Percentiles rank a stretch among this genome's conserved stretches.
phyloP scores from a whole-genome alignment of 2,113 vertebrate genomes.

The Platysternon megacephalum region DNA sequence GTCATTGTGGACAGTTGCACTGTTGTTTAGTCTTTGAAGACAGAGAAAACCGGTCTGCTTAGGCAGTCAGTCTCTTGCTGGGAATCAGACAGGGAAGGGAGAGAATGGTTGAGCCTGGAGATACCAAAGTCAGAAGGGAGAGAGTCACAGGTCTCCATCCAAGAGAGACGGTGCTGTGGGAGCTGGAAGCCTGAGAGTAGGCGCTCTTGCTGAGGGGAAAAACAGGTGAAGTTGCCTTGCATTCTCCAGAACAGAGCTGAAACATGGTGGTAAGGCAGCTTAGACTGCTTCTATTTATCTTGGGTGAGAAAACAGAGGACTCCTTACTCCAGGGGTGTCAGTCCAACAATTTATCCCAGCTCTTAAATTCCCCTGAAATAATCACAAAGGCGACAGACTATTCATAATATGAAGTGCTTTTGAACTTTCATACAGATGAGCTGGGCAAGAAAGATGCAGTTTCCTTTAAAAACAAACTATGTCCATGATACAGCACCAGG shows the following conservation, averaged over 20 bases:
- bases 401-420: background rate
- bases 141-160: too few species aligned
- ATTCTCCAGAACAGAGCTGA: background rate
- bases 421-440: background rate
- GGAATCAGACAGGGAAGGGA: too few species aligned
- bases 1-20: too few species aligned
- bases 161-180: too few species aligned
- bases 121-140: too few species aligned
- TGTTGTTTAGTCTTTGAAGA: too few species aligned
- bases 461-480: background rate
- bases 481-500: background rate
- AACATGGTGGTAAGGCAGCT: background rate
- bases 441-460: background rate
- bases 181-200: too few species aligned
- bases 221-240: too few species aligned
- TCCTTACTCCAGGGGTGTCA: background rate
- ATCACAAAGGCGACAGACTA: background rate
- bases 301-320: background rate
- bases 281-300: background rate
- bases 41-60: too few species aligned
- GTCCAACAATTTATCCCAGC: background rate
- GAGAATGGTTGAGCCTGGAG: too few species aligned
- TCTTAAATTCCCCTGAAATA: background rate
- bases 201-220: too few species aligned
- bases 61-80: too few species aligned